Evolutionary conservation across 1,140 invertebrate species (phyloP), one percentile per base, ranked within the genome.

Genomic region (Sitobion miscanthi): DNA sequence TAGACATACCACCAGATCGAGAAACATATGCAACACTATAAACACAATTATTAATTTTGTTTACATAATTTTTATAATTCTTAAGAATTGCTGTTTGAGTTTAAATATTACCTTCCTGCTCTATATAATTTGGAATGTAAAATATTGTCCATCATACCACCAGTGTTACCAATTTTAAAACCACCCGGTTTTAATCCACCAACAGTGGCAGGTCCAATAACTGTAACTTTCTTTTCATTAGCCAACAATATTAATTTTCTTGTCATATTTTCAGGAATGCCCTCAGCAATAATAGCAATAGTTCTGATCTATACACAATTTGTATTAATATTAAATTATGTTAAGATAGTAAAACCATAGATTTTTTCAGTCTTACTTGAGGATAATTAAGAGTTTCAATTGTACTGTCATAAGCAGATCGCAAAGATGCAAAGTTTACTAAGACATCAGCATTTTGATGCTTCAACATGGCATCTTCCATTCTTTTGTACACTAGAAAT

Each of bases 71-170:
- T 62, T 62, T 17, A n/a, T n/a, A 77, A 14, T 17, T 4, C 6
- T 90, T 91, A 38, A 25, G 14, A 30, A 90, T 45, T 54, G 23
- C 23, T 11, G 23, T 49, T 69, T 38, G 49, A 49, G 20, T 69
- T 93, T 11, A 21, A 87, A 11, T 20, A 93, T 62, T 94, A 97
- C 96, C 96, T 96, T 94, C 99, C 99, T 42, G 99, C 97, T 83
- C 99, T 96, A 95, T 99, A 99, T 0, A 99, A 96, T 95, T 99
- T 99, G 83, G 99, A 99, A 94, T 99, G 98, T 5, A 99, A 95
- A 94, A 99, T 99, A 95, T 99, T 99, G 95, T 99, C 99, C 96
- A 99, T 98, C 99, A 99, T 99, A 89, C 99, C 99, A 6, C 99
- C 99, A 23, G 99, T 99, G 96, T 99, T 99, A 69, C 99, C 99